Evolutionary conservation across 2,888 invertebrate genomes (phyloP), one percentile per base, ranked within the genome.

Genomic region (Zygothrica quintamaculata): DNA sequence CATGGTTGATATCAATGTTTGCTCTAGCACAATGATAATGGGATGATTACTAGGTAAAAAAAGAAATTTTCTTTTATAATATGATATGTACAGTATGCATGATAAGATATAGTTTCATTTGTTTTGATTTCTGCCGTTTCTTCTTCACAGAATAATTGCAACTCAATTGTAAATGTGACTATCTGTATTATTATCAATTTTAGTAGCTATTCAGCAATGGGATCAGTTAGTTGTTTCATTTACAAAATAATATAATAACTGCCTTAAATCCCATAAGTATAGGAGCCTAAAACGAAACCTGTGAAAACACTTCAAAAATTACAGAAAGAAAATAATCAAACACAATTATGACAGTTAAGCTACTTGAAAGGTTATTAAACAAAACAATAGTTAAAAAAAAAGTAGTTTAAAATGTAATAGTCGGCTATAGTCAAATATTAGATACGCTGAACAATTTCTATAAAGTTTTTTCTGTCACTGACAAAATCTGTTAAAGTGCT

Each of bases 51-150:
- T 25, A 25, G 25, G 13, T 29, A 29, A 43, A 22, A 40, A 11
- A 68, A 64, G 65, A 59, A 68, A 61, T 66, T 65, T 62, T 70
- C 81, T 87, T 70, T 62, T 64, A 74, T 65, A 74, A 86, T 81
- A 86, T 80, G 80, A 84, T 67, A 62, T 48, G 43, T 59, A 68
- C 18, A 22, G 5, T 65, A 66, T 46, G 43, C 25, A 55, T 60
- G 80, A 88, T 84, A 77, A 84, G 81, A 80, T 86, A 84, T 76
- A 70, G 72, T 65, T 65, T 61, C 46, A 56, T 56, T 62, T 31
- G 56, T 61, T 58, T 57, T 65, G 58, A 57, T 56, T 61, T 67
- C 29, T 47, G 43, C n/a, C n/a, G n/a, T n/a, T 25, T 33, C 53
- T 53, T 13, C 25, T 18, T 22, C 44, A 60, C 47, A 52, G 61